A percentile compares a stretch with the other conserved stretches of the same genome.
phyloP scores from a whole-genome alignment of 2,888 invertebrate species.

The Lutraria lutraria region DNA sequence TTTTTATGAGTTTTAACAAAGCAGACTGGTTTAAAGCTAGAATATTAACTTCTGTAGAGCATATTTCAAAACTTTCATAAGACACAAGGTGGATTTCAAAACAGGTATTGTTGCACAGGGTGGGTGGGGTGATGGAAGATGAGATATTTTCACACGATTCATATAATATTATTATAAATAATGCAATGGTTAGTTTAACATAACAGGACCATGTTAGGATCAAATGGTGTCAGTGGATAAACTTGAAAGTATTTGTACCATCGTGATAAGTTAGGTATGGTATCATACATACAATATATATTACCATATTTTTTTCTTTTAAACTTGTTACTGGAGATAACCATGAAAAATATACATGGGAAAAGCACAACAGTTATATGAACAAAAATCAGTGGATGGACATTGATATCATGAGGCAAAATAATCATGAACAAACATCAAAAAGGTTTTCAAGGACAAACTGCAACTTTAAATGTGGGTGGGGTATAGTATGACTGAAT shows the following conservation, averaged over 20 bases:
- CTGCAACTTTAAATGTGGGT: neutral
- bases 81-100: too few relatives aligned
- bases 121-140: too few relatives aligned
- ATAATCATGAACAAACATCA: neutral
- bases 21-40: too few relatives aligned
- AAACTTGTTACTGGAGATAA: too few relatives aligned
- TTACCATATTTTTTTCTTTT: too few relatives aligned
- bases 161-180: neutral
- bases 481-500: conserved; percentile 20
- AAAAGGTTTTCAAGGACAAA: neutral
- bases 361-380: neutral
- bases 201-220: neutral
- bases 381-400: neutral
- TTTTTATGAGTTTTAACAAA: too few relatives aligned
- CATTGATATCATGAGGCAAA: neutral
- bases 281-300: too few relatives aligned
- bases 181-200: conserved; percentile 1
- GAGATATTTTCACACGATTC: too few relatives aligned
- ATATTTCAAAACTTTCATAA: too few relatives aligned
- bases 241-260: neutral
- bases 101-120: too few relatives aligned
- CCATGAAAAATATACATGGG: neutral
- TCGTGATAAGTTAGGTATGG: too few relatives aligned
- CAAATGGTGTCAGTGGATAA: conserved; percentile 1
- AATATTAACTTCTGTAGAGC: too few relatives aligned